These are phyloP conservation scores for Pollenia griseotomentosa DNA, from an alignment of 2,888 invertebrate genomes.

Conservation along the genomic window DNA sequence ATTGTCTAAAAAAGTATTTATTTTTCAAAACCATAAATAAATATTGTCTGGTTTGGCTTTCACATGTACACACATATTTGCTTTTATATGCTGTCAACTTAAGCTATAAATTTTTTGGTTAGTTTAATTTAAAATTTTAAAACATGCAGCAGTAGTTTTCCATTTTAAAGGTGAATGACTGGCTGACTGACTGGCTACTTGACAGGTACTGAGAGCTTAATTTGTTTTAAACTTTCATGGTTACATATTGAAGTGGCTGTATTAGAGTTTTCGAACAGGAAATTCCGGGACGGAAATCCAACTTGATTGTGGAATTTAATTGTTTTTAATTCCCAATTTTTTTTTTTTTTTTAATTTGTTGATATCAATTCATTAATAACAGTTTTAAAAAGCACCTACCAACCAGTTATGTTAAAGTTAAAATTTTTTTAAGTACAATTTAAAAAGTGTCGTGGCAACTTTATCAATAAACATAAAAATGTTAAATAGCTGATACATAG, in stretches of 20 bases:
- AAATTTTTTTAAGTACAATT: no score
- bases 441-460: no score
- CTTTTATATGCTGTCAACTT: not conserved
- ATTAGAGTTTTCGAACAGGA: not conserved
- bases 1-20: constrained; percentile 13
- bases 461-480: no score
- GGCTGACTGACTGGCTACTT: not conserved
- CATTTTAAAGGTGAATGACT: not conserved
- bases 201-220: constrained; percentile 21
- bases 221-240: constrained; percentile 17
- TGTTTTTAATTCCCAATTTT: no score
- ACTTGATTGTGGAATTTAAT: no score
- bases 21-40: constrained; percentile 32
- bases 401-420: no score
- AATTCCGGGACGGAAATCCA: no score
- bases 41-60: constrained; percentile 25
- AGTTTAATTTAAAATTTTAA: not conserved
- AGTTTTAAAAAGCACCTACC: no score
- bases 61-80: not conserved
- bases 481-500: no score
- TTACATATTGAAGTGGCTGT: not conserved
- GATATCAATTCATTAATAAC: no score
- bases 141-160: constrained; percentile 11
- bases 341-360: no score
- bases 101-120: not conserved